Percentiles rank a stretch among this genome's conserved stretches.
Conservation (phyloP, 2,113 vertebrate species). For the Etheostoma cragini region DNA sequence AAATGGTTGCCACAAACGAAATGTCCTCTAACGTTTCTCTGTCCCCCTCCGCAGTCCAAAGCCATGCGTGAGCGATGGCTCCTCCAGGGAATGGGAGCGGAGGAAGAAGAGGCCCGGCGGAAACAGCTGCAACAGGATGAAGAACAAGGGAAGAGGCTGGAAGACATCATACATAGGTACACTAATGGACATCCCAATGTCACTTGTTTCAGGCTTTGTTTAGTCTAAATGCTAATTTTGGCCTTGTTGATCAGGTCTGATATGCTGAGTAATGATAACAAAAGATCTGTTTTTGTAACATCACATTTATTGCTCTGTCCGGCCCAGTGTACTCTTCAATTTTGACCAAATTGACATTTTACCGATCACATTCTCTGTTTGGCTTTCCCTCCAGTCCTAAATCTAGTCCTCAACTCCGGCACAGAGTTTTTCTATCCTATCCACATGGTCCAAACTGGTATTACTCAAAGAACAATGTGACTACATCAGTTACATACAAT, state of each 20-base stretch:
- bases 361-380: slow-evolving; percentile 3
- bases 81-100: slow-evolving; percentile 90
- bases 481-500: not conserved
- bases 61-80: slow-evolving; percentile 97
- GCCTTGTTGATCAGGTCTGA: not conserved
- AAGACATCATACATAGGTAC: slow-evolving; percentile 93
- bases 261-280: not conserved
- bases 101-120: slow-evolving; percentile 90
- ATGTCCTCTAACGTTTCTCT: not conserved
- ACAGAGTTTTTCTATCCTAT: not conserved
- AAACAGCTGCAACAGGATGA: slow-evolving; percentile 94
- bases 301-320: slow-evolving; percentile 11
- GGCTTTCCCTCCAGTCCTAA: not conserved
- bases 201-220: not conserved
- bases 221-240: not conserved
- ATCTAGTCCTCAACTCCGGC: not conserved
- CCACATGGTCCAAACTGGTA: not conserved
- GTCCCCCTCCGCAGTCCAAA: slow-evolving; percentile 89
- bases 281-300: slow-evolving; percentile 7
- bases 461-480: not conserved
- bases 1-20: not conserved
- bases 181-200: not conserved
- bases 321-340: not conserved
- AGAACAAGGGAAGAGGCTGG: slow-evolving; percentile 90
- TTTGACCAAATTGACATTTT: not conserved